Base-by-base conservation (phyloP, 2,888 invertebrate species). In the Amblyteles armatorius region DNA sequence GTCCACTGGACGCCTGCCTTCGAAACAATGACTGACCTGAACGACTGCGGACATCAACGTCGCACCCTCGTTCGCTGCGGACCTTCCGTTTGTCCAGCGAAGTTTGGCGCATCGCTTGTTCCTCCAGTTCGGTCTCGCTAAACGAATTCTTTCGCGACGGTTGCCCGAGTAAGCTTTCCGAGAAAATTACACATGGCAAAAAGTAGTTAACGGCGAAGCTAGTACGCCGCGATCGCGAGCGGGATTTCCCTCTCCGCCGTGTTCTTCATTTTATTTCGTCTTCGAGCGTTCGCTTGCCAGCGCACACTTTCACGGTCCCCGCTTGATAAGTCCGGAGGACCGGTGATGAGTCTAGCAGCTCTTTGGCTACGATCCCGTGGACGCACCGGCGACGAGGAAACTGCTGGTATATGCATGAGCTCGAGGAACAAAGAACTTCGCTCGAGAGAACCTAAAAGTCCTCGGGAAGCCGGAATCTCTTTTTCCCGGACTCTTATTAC, bases 91-190 rank as follows among this genome's bases (percentile, higher is more conserved):
- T 40, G 63, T 63, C 76, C 65, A n/a, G 16, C 16, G 72, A 84
- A 80, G 50, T 77, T 84, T 55, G 11, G 57, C 33, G 5, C 29
- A 26, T n/a, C 2, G 9, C 13, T 16, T 76, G 79, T 73, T 72
- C 16, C 26, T 9, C 3, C 50, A n/a, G 33, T 29, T 57, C 9
- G 50, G 36, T 40, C 29, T 63, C 13, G 50, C 52, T 33, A 50
- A 71, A 72, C 57, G 68, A 84, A 73, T 80, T 73, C 68, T 36
- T 73, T 84, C 60, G 36, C 65, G 63, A 67, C 77, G 60, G 26
- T 77, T 48, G 40, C 67, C 33, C 40, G 60, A 69, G 33, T 40
- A 76, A 63, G 44, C 48, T 76, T n/a, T 71, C 65, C 76, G 55
- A 76, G 65, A 55, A 83, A 83, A 71, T 76, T 48, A 22, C 65